Conservation (phyloP, 1,140 invertebrate species). For the Scylla paramamosain region DNA sequence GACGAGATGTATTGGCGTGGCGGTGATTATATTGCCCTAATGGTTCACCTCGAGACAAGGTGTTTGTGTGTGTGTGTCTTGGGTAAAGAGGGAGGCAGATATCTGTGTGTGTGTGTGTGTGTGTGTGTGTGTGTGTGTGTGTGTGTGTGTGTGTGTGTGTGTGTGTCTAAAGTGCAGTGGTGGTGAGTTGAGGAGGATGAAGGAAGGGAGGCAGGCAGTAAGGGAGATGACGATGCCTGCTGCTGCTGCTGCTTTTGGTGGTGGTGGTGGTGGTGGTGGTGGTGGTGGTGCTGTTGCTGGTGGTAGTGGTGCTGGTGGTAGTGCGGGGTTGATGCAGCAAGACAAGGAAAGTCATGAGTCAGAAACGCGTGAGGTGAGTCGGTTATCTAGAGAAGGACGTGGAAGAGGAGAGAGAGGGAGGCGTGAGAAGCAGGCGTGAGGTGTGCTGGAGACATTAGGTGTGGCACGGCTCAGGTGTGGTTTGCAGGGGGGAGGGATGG, state of each 20-base stretch:
- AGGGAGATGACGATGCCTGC: too few species aligned
- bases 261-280: too few species aligned
- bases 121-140: slow-evolving; percentile 32
- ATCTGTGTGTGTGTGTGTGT: slow-evolving; percentile 47
- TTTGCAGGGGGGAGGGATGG: background rate
- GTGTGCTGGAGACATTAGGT: background rate
- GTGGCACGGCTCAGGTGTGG: background rate
- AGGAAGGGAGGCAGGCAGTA: too few species aligned
- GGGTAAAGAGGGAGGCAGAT: background rate
- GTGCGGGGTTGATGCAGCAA: background rate
- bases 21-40: background rate
- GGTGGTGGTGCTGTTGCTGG: too few species aligned
- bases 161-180: background rate
- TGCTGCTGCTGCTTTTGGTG: too few species aligned
- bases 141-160: slow-evolving; percentile 30
- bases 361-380: background rate
- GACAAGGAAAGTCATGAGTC: background rate
- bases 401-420: background rate
- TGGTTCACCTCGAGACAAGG: background rate
- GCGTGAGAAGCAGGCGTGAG: background rate
- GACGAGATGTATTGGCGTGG: background rate
- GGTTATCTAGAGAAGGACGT: background rate
- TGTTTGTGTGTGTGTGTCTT: background rate
- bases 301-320: too few species aligned
- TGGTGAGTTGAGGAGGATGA: background rate